These are phyloP conservation scores for Callosobruchus maculatus DNA, from an alignment of 2,888 invertebrate species.

Conservation along the genomic window DNA sequence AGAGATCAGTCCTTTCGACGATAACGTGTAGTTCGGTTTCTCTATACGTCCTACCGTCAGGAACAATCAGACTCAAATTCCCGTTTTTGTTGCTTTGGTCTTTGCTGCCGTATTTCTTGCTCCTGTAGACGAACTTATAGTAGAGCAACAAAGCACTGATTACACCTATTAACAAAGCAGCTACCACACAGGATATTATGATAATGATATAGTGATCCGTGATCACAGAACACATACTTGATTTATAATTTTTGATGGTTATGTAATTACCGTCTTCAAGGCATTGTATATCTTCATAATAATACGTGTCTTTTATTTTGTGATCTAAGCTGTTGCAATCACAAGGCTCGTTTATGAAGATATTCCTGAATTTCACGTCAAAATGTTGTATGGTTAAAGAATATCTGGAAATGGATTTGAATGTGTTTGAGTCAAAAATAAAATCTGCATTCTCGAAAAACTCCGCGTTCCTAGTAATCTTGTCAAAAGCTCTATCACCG, in stretches of 20 bases:
- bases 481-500: conserved; percentile 61
- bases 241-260: conserved; percentile 37
- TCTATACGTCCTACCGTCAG: conserved; percentile 76
- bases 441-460: conserved; percentile 49
- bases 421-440: conserved; percentile 63
- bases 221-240: conserved; percentile 38
- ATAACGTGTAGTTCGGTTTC: conserved; percentile 85
- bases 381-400: conserved; percentile 60
- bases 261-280: conserved; percentile 30
- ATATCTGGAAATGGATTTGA: conserved; percentile 54
- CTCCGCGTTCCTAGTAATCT: conserved; percentile 55
- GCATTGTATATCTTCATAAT: conserved; percentile 40
- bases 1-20: conserved; percentile 77
- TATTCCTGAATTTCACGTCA: conserved; percentile 55
- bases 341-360: conserved; percentile 59
- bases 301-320: conserved; percentile 28
- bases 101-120: conserved; percentile 40
- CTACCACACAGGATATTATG: conserved; percentile 45
- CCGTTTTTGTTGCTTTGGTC: conserved; percentile 45
- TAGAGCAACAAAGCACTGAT: conserved; percentile 43
- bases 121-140: conserved; percentile 43
- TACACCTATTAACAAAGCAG: conserved; percentile 51
- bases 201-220: conserved; percentile 36
- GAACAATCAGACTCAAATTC: conserved; percentile 66
- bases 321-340: conserved; percentile 48